Evolutionary conservation across 35 echinoderm and acorn worm species (phyloP), one percentile per base, ranked within the genome.

Genomic region (Anneissia japonica): DNA sequence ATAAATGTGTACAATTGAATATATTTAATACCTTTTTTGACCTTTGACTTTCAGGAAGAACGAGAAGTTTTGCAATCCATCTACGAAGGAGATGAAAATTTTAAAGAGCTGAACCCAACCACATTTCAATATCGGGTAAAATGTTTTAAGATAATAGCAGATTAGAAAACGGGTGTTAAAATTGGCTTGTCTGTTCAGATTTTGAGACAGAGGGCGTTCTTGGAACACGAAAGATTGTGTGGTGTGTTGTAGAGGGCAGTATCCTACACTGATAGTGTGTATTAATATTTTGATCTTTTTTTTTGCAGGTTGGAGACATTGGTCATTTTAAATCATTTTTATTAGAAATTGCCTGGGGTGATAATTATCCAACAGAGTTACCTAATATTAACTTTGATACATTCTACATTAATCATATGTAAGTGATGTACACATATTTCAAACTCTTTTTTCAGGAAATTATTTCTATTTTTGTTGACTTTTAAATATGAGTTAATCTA

Each of bases 371-470:
- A 46, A 81, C 90, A 14, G 46, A 84, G 74, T 13, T 83, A 9
- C 96, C 96, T 23, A 77, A 83, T 31, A 89, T 99, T 39, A 91
- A 73, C 40, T 76, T 99, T 28, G 86, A 94, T 79, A 82, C 87
- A 5, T 99, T 99, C 79, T 99, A 85, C 76, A 99, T 94, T 88
- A 94, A 99, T 46, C 96, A 99, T 80, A 89, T 99, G 96, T 99
- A 89, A 94, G 96, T 88, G n/a, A n/a, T n/a, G n/a, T n/a, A n/a
- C n/a, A n/a, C n/a, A n/a, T n/a, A n/a, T n/a, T n/a, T n/a, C 11
- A 13, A 46, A 82, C 33, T 51, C 10, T 51, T 38, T 38, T 46
- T 12, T 0, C 74, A 37, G 1, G 1, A 26, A 33, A 79, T 34
- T 79, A 13, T 26, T 39, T 81, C 37, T 78, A 56, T 32, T 33